Evolutionary conservation across 2,888 invertebrate species (phyloP).

Genomic region (Gymnoscelis rufifasciata): DNA sequence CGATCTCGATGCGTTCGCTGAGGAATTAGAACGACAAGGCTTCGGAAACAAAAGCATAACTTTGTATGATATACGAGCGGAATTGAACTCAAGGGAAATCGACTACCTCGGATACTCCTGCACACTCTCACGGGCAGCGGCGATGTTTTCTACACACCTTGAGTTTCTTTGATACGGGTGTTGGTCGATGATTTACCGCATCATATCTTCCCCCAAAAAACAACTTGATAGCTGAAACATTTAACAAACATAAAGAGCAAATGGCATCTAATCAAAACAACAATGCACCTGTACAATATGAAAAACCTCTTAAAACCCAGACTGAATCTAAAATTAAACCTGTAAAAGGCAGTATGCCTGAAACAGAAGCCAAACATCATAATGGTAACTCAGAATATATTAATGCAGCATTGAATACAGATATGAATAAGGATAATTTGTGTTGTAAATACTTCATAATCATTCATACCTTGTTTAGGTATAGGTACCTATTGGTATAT

Average conservation of each 20-base stretch:
- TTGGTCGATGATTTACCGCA: too few species aligned
- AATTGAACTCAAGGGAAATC: slow-evolving; percentile 95
- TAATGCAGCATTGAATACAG: neutral
- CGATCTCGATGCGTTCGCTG: slow-evolving; percentile 98
- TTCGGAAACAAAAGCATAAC: slow-evolving; percentile 95
- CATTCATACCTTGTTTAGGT: too few species aligned
- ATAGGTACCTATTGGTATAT: too few species aligned
- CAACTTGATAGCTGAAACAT: slow-evolving; percentile 34
- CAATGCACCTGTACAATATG: slow-evolving; percentile 2
- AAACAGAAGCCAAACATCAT: neutral
- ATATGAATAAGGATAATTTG: neutral
- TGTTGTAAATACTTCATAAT: too few species aligned
- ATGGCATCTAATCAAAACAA: neutral
- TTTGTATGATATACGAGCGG: slow-evolving; percentile 96
- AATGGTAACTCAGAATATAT: neutral
- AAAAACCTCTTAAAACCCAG: neutral
- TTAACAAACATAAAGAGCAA: slow-evolving; percentile 9
- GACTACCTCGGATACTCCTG: too few species aligned
- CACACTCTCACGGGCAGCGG: too few species aligned
- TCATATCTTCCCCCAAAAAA: slow-evolving; percentile 7
- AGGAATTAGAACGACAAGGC: slow-evolving; percentile 95
- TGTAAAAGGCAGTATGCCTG: neutral
- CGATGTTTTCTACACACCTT: too few species aligned
- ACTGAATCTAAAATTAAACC: neutral
- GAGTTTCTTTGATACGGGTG: too few species aligned